Percentiles rank a stretch among this genome's conserved stretches.
Conservation (phyloP, 2,797 vertebrate species). For the Sphaeramia orbicularis region DNA sequence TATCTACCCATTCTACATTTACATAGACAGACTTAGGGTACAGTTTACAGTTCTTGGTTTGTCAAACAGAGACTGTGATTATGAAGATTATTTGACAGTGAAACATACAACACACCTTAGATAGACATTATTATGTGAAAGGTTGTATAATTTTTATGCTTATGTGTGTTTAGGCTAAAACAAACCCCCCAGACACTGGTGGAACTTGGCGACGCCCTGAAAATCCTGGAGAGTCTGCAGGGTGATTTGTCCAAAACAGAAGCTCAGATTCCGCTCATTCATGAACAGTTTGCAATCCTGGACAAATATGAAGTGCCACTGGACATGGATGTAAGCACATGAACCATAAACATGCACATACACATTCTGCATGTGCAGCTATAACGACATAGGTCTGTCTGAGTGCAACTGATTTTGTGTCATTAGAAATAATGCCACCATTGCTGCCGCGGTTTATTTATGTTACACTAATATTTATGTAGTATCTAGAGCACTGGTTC, state of each 20-base stretch:
- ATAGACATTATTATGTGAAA: slow-evolving; percentile 7
- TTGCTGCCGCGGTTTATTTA: not conserved
- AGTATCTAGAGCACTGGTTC: too few relatives aligned
- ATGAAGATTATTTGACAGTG: too few relatives aligned
- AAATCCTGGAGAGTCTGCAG: slow-evolving; percentile 85
- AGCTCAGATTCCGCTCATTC: slow-evolving; percentile 87
- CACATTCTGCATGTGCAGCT: not conserved
- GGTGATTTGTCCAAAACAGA: slow-evolving; percentile 80
- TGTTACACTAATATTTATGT: not conserved
- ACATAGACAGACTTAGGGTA: too few relatives aligned
- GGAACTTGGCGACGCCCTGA: slow-evolving; percentile 75
- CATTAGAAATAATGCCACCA: not conserved
- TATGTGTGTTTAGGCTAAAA: slow-evolving; percentile 55
- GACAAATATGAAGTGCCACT: slow-evolving; percentile 90
- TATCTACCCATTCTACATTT: too few relatives aligned
- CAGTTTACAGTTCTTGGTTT: too few relatives aligned
- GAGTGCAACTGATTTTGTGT: not conserved
- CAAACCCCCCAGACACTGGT: slow-evolving; percentile 54
- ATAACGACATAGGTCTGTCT: not conserved
- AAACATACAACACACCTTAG: too few relatives aligned
- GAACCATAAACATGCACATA: not conserved
- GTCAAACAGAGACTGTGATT: too few relatives aligned
- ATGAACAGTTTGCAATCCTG: slow-evolving; percentile 91
- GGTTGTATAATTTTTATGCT: slow-evolving; percentile 5
- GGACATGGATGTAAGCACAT: slow-evolving; percentile 81